phyloP scores from a whole-genome alignment of 2,888 invertebrate genomes.

The Idaea dimidiata region DNA sequence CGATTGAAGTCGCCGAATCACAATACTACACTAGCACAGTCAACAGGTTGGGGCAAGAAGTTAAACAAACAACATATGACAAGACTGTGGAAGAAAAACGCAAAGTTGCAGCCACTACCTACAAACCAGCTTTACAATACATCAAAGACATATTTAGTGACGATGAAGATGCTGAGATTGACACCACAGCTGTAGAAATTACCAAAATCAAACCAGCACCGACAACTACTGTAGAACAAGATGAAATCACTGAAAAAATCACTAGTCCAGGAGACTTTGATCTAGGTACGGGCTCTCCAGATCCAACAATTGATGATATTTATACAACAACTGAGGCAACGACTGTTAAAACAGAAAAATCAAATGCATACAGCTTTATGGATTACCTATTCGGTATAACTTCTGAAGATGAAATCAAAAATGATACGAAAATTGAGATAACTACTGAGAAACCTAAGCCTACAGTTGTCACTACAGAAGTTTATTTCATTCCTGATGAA shows the following conservation, averaged over 20 bases:
- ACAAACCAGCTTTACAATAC: conserved; percentile 60
- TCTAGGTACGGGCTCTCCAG: conserved; percentile 63
- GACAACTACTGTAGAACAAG: conserved; percentile 33
- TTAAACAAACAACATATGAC: conserved; percentile 40
- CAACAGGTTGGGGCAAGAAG: conserved; percentile 62
- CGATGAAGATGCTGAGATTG: conserved; percentile 40
- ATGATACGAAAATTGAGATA: conserved; percentile 37
- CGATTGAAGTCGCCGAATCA: conserved; percentile 89
- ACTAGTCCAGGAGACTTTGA: conserved; percentile 64
- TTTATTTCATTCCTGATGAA: conserved; percentile 66
- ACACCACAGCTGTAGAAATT: conserved; percentile 50
- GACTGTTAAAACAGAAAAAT: conserved; percentile 36
- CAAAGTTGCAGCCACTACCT: conserved; percentile 58
- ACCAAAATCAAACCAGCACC: conserved; percentile 44
- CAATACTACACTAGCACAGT: conserved; percentile 84
- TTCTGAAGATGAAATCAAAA: conserved; percentile 41
- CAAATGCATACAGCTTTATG: conserved; percentile 57
- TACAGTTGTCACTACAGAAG: conserved; percentile 59
- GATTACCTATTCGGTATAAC: conserved; percentile 69
- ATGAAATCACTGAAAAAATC: conserved; percentile 42
- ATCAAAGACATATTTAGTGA: conserved; percentile 56
- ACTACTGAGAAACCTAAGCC: conserved; percentile 46
- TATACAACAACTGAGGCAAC: conserved; percentile 56
- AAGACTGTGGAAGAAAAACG: conserved; percentile 47
- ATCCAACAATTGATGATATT: conserved; percentile 58